Conservation (phyloP, 1,140 invertebrate species). For the Sycophila sp. region DNA sequence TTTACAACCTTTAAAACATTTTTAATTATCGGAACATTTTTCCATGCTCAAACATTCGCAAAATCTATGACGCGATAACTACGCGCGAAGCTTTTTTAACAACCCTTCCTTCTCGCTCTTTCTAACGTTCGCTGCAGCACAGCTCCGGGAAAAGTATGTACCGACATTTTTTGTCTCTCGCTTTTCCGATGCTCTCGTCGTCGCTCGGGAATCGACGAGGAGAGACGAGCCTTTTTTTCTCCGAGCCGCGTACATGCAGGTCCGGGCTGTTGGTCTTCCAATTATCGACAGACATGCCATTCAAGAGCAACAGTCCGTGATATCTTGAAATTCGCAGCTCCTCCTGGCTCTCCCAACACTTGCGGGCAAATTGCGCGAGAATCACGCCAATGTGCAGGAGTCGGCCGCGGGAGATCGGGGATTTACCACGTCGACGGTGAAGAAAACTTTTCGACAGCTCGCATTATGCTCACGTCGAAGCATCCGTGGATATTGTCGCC, state of each 20-base stretch:
- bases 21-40: too few species aligned
- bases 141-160: too few species aligned
- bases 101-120: not conserved
- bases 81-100: not conserved
- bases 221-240: not conserved
- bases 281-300: constrained; percentile 33
- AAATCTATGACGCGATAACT: not conserved
- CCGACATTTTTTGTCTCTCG: too few species aligned
- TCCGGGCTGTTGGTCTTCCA: constrained; percentile 10
- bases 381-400: constrained; percentile 17
- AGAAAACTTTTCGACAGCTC: not conserved
- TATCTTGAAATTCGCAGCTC: constrained; percentile 26
- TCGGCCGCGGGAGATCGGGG: not conserved
- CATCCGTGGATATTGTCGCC: too few species aligned
- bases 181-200: too few species aligned
- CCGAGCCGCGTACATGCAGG: not conserved
- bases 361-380: constrained; percentile 26
- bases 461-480: not conserved
- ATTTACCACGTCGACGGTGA: not conserved
- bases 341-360: not conserved
- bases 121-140: not conserved
- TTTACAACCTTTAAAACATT: too few species aligned
- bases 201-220: not conserved
- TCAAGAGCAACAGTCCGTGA: constrained; percentile 35
- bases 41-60: too few species aligned